A percentile compares a stretch with the other conserved stretches of the same genome.
Evolutionary conservation across 2,113 vertebrate species (phyloP).

Genomic region (Amphiprion percula): DNA sequence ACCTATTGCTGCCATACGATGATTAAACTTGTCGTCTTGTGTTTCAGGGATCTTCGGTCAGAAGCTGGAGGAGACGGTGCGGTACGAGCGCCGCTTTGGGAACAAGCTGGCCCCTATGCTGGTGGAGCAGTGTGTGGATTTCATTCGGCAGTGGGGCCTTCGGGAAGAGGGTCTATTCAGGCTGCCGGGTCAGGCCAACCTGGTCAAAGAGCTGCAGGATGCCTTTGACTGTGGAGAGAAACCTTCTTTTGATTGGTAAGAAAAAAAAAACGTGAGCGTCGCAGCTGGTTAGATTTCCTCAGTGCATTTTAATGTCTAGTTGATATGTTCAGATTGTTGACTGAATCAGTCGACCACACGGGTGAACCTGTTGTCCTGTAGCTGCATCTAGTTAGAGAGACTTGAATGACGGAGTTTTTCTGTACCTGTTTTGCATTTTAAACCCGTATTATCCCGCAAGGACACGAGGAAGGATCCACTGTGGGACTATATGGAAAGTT

Average conservation of each 20-base stretch:
- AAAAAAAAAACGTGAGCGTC: background rate
- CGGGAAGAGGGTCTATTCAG: conserved; percentile 95
- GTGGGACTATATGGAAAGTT: background rate
- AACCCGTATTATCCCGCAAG: background rate
- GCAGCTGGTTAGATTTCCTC: conserved; percentile 13
- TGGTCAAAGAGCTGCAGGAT: conserved; percentile 97
- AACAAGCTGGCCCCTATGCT: conserved; percentile 93
- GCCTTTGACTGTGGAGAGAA: conserved; percentile 98
- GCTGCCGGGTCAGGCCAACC: conserved; percentile 95
- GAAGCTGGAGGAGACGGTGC: conserved; percentile 96
- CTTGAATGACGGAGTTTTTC: background rate
- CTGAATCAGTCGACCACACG: background rate
- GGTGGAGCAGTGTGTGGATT: conserved; percentile 97
- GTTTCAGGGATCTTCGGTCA: conserved; percentile 95
- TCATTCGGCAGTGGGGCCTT: conserved; percentile 93
- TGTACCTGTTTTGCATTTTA: background rate
- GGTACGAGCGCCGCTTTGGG: conserved; percentile 93
- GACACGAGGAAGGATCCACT: too few species aligned
- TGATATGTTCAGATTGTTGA: conserved; percentile 13
- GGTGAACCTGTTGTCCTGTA: background rate
- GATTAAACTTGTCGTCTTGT: background rate
- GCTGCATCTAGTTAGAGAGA: background rate
- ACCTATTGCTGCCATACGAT: background rate
- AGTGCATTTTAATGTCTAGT: conserved; percentile 15
- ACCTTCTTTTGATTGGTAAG: conserved; percentile 95